Base-by-base conservation (phyloP, 2,888 invertebrate genomes). In the Onthophagus sagittarius region DNA sequence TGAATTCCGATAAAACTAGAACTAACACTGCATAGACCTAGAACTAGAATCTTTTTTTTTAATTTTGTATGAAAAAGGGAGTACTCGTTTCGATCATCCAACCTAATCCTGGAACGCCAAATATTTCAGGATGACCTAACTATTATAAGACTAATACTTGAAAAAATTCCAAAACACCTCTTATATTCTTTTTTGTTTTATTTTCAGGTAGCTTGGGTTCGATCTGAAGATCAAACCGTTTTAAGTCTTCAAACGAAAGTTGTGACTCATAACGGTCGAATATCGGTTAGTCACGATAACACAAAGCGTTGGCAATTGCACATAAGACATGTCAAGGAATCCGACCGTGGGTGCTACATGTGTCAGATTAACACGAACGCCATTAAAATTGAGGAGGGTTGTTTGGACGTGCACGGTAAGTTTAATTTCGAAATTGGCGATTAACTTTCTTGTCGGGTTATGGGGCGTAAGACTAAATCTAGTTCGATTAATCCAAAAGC, bases 341-440 rank as follows among this genome's bases (percentile, higher is more conserved):
- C 67, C 5, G 67, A 67, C 31, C 15, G 67, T 15, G 67, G 67
- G 2, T 67, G 67, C 31, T 67, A 67, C 31, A 67, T 67, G 67
- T 67, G 67, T 32, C 67, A 67, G 23, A 67, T 67, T 67, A 67
- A 67, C 13, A 67, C 67, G 6, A n/a, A 15, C n/a, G 15, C 67
- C 7, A 67, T 67, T 9, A 67, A 67, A 23, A 67, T 31, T 23
- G 67, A 67, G 23, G 31, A 67, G 31, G 67, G 67, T 6, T 67
- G 67, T 32, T 32, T 67, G 23, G 67, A 67, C 32, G 67, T 67
- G 23, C 32, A 15, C 67, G 67, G 67, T 67, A 67, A 67, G 67
- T 67, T 23, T 23, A 23, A 23, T 23, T 23, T 23, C 23, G 23
- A 3, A 23, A 23, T 23, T 23, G 23, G 23, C 23, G 23, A 23